Conservation (phyloP, 2,797 vertebrate species). For the Simalia tracyae region DNA sequence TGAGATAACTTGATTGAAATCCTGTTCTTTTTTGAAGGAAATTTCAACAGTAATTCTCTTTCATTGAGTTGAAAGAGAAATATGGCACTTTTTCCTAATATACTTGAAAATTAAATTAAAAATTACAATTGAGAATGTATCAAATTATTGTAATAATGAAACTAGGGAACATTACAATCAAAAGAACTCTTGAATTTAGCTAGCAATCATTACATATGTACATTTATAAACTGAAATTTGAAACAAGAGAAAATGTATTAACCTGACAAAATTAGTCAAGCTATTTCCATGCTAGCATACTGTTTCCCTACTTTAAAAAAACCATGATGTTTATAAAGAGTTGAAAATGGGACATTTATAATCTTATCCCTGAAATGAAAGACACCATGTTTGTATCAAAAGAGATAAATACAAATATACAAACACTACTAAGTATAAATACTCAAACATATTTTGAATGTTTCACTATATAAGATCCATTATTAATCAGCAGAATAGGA, state of each 20-base stretch:
- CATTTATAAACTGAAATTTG: neutral
- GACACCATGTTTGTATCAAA: neutral
- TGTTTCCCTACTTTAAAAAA: neutral
- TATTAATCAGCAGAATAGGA: slow-evolving; percentile 49
- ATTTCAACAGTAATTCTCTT: neutral
- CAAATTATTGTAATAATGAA: neutral
- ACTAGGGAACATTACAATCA: neutral
- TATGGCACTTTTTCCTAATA: neutral
- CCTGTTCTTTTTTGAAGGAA: neutral
- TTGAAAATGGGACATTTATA: neutral
- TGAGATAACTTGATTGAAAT: neutral
- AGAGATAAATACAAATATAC: neutral
- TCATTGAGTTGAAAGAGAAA: neutral
- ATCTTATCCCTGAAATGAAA: neutral
- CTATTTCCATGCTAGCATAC: neutral
- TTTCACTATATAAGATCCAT: slow-evolving; percentile 24
- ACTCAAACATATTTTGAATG: neutral
- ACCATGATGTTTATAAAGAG: neutral
- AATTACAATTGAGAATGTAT: neutral
- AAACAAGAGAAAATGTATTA: neutral
- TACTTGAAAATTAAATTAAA: neutral
- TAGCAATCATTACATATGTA: neutral
- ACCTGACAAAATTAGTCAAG: neutral
- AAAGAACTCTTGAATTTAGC: neutral
- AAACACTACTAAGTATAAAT: neutral